Conservation (phyloP, 2,113 vertebrate genomes). For the Brevimyrus niger region DNA sequence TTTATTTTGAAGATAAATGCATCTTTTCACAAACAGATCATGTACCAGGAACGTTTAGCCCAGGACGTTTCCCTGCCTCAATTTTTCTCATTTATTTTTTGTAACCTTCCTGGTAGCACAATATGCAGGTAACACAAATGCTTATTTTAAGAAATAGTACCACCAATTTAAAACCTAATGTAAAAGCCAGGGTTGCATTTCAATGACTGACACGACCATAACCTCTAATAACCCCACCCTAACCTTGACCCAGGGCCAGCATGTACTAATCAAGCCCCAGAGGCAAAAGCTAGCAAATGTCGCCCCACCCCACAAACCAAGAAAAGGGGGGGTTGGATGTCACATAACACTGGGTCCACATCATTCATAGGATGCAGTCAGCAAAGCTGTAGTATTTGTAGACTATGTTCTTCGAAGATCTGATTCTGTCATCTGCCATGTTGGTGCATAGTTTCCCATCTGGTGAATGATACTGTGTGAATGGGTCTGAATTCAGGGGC, state of each 20-base stretch:
- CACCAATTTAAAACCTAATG: slow-evolving; percentile 8
- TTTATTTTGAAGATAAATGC: neutral
- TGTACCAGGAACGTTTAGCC: neutral
- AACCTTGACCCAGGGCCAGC: neutral
- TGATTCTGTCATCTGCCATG: neutral
- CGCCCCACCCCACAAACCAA: neutral
- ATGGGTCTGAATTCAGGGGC: neutral
- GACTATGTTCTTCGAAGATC: neutral
- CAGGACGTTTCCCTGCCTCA: neutral
- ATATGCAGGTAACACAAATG: neutral
- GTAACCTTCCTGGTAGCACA: neutral
- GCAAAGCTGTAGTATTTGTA: neutral
- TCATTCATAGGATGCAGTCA: neutral
- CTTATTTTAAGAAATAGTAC: neutral
- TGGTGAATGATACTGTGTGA: neutral
- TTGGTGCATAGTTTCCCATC: neutral
- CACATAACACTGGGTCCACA: neutral
- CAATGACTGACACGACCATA: neutral
- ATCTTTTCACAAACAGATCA: neutral
- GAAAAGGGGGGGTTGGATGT: neutral
- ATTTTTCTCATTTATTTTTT: neutral
- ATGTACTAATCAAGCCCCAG: neutral
- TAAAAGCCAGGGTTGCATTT: slow-evolving; percentile 9
- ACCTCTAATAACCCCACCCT: neutral
- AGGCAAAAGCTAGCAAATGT: neutral